phyloP scores from a whole-genome alignment of 2,888 invertebrate genomes.

The Adela reaumurella region DNA sequence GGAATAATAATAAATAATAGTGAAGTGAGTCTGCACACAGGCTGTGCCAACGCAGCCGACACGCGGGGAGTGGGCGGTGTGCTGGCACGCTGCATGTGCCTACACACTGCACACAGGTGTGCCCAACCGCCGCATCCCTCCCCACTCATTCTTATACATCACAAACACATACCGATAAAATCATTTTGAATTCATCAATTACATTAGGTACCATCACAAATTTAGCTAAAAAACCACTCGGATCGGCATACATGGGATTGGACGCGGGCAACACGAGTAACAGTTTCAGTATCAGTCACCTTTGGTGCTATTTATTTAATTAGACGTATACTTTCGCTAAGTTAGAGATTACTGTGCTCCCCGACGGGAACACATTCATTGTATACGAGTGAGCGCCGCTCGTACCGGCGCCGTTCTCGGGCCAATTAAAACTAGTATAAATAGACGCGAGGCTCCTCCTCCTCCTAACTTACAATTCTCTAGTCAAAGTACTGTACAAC shows the following conservation, averaged over 20 bases:
- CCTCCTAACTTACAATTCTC: neutral
- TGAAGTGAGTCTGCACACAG: too few species aligned
- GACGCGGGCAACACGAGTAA: neutral
- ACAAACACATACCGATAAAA: neutral
- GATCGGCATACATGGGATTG: neutral
- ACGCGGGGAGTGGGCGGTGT: too few species aligned
- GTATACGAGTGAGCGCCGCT: neutral
- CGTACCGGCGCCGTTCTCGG: neutral
- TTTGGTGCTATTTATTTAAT: constrained; percentile 27
- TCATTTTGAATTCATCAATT: neutral
- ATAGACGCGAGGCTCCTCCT: neutral
- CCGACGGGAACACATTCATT: neutral
- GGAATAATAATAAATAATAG: too few species aligned
- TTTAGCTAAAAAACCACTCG: neutral
- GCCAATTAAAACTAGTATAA: neutral
- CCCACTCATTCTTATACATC: neutral
- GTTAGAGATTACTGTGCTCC: neutral
- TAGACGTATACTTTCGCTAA: constrained; percentile 41
- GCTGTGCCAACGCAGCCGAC: too few species aligned
- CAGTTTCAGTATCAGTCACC: constrained; percentile 21
- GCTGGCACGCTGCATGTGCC: too few species aligned
- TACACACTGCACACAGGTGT: neutral
- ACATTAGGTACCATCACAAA: neutral
- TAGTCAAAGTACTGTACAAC: constrained; percentile 39
- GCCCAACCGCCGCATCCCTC: neutral